These are phyloP conservation scores for Cephalotes varians DNA, from an alignment of 2,888 invertebrate genomes.

Conservation along the genomic window DNA sequence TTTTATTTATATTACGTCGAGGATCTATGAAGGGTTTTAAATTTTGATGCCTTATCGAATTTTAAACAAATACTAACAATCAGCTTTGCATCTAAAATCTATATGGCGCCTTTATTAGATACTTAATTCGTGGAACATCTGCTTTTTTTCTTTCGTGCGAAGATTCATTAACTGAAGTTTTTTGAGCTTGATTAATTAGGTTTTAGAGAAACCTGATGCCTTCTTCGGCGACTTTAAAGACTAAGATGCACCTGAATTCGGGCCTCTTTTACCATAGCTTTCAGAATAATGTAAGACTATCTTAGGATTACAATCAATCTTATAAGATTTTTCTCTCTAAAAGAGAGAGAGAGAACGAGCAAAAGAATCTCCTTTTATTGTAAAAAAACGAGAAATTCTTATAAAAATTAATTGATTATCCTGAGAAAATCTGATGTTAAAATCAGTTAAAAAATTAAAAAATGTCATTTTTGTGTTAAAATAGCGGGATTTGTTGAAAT, in stretches of 20 bases:
- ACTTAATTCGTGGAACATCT: slow-evolving; percentile 60
- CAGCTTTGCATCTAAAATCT: neutral
- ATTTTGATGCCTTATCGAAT: neutral
- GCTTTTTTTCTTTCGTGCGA: slow-evolving; percentile 23
- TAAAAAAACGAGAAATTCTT: neutral
- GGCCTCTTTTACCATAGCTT: neutral
- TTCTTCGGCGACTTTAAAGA: slow-evolving; percentile 60
- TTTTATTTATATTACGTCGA: neutral
- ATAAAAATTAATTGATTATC: neutral
- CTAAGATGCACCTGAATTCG: slow-evolving; percentile 70
- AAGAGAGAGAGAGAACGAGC: neutral
- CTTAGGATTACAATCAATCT: neutral
- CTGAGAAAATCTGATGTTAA: neutral
- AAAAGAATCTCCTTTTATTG: neutral
- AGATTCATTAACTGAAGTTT: slow-evolving; percentile 75
- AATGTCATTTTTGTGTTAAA: neutral
- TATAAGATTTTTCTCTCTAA: neutral
- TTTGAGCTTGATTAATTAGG: slow-evolving; percentile 83
- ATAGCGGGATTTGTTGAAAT: neutral
- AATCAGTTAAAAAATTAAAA: neutral
- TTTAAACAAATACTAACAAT: slow-evolving; percentile 9
- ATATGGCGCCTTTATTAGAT: slow-evolving; percentile 54
- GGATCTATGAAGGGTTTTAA: neutral
- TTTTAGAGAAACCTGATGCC: slow-evolving; percentile 74
- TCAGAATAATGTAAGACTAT: neutral